Evolutionary conservation across 2,888 invertebrate genomes (phyloP).

Genomic region (Standfussiana lucernea): DNA sequence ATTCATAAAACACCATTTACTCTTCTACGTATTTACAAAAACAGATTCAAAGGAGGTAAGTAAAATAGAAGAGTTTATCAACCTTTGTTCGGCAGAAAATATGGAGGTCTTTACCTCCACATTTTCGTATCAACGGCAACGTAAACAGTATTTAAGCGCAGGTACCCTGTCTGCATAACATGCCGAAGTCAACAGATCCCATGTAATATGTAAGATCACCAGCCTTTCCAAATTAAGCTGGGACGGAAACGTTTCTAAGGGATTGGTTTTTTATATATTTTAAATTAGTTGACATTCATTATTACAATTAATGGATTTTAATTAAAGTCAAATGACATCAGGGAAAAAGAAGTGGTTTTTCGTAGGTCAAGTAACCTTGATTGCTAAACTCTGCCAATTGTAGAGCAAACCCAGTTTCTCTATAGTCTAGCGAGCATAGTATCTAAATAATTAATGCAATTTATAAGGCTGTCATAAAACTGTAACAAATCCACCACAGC

Average conservation of each 20-base stretch:
- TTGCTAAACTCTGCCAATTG: background rate
- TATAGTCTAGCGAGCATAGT: background rate
- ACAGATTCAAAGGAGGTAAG: background rate
- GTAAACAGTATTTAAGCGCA: background rate
- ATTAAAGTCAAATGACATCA: background rate
- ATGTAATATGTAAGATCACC: background rate
- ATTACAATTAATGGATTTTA: background rate
- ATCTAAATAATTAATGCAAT: background rate
- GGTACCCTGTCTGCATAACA: background rate
- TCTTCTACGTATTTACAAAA: background rate
- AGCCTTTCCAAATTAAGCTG: background rate
- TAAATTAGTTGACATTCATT: background rate
- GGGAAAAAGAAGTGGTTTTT: background rate
- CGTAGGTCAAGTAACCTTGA: background rate
- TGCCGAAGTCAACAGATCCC: background rate
- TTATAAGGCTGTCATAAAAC: background rate
- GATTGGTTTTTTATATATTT: background rate
- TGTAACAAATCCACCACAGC: background rate
- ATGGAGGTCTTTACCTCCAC: background rate
- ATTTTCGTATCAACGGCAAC: conserved; percentile 1
- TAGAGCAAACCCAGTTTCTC: background rate
- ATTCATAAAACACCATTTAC: background rate
- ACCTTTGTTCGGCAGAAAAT: background rate
- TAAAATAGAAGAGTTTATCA: background rate
- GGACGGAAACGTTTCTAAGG: background rate